Conservation (phyloP, 2,797 vertebrate species). For the Rousettus madagascariensis region DNA sequence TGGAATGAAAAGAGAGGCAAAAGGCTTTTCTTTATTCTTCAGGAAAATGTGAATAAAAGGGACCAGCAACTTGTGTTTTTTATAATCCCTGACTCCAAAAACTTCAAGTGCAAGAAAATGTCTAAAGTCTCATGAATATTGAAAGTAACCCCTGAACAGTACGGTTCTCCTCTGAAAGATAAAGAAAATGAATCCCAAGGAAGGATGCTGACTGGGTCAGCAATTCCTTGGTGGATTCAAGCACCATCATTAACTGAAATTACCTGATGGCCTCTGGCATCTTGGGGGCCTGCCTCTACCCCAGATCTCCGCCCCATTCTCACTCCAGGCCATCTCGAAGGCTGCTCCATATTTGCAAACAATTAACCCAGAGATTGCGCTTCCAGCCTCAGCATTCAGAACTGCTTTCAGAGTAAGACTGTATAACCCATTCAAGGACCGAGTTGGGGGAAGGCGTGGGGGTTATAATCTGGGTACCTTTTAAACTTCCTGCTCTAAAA, state of each 20-base stretch:
- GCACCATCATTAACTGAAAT: background rate
- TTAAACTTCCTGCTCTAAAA: background rate
- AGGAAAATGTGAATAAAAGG: slow-evolving; percentile 32
- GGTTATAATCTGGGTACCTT: background rate
- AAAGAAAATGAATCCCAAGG: background rate
- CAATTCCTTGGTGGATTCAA: background rate
- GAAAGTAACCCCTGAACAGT: background rate
- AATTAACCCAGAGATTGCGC: background rate
- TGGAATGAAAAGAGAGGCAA: background rate
- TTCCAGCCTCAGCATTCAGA: background rate
- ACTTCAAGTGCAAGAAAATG: background rate
- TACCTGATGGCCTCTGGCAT: background rate
- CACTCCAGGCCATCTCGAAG: background rate
- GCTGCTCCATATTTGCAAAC: background rate
- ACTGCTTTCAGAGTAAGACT: background rate
- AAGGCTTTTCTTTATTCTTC: slow-evolving; percentile 2
- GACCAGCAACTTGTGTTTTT: background rate
- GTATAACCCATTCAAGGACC: background rate
- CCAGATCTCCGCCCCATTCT: background rate
- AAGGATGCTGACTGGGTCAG: background rate
- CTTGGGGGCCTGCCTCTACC: background rate
- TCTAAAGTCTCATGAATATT: slow-evolving; percentile 44
- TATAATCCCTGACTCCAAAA: background rate
- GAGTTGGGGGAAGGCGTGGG: too few species aligned
- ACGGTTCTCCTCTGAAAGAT: background rate